Evolutionary conservation across 2,797 vertebrate species (phyloP).

Genomic region (Mionectes olivaceus): DNA sequence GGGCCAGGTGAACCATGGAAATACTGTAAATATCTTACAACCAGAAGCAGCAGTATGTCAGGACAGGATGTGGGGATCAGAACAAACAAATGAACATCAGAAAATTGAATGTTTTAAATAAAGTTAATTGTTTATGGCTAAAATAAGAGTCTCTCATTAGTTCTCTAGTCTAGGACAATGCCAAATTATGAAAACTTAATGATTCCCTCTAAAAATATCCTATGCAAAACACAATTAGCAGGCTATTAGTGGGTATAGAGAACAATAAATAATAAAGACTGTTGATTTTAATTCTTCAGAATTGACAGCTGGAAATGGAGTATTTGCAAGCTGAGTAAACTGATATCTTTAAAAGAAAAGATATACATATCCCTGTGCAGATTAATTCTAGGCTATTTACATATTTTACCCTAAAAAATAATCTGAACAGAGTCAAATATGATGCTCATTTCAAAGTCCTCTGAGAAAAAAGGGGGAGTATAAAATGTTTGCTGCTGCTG

Average conservation of each 20-base stretch:
- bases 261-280: slow-evolving; percentile 71
- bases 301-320: slow-evolving; percentile 54
- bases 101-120: slow-evolving; percentile 34
- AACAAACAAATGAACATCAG: neutral
- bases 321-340: neutral
- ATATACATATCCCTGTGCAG: neutral
- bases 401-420: slow-evolving; percentile 22
- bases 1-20: neutral
- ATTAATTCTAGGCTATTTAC: slow-evolving; percentile 23
- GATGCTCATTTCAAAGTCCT: neutral
- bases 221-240: slow-evolving; percentile 66
- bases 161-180: neutral
- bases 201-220: slow-evolving; percentile 47
- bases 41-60: neutral
- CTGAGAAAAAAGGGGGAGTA: neutral
- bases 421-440: neutral
- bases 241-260: slow-evolving; percentile 54
- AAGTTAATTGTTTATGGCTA: neutral
- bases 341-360: neutral
- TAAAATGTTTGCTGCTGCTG: neutral
- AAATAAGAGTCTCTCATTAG: slow-evolving; percentile 41
- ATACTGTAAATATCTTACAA: neutral
- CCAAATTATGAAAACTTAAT: slow-evolving; percentile 29
- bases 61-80: neutral
- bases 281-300: slow-evolving; percentile 70